A percentile compares a stretch with the other conserved stretches of the same genome.
Conservation (phyloP, 1,140 invertebrate species). For the Cotesia typhae region DNA sequence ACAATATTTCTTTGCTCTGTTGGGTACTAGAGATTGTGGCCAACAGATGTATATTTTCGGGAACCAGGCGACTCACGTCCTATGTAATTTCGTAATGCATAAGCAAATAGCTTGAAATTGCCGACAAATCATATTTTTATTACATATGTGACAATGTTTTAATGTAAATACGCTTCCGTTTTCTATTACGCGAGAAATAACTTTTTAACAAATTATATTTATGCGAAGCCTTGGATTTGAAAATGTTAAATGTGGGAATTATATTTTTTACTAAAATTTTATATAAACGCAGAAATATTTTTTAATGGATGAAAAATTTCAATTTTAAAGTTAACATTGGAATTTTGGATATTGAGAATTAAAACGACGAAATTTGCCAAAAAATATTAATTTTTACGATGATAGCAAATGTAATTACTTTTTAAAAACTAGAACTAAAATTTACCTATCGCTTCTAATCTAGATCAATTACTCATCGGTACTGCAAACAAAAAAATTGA, state of each 20-base stretch:
- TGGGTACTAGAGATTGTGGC: not conserved
- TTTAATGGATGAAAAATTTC: no score
- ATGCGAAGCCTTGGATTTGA: no score
- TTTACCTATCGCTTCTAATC: not conserved
- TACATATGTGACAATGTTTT: not conserved
- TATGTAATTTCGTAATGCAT: conserved; percentile 38
- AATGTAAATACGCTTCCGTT: not conserved
- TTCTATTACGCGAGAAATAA: no score
- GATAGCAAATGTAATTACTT: not conserved
- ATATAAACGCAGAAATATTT: no score
- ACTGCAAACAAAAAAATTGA: no score
- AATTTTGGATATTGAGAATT: no score
- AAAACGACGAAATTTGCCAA: no score
- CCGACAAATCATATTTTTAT: conserved; percentile 30
- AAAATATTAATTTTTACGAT: no score
- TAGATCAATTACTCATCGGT: not conserved
- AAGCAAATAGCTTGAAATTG: conserved; percentile 45
- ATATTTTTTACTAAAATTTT: no score
- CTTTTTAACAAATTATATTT: no score
- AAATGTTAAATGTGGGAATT: no score
- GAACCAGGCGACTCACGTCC: not conserved
- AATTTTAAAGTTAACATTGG: no score
- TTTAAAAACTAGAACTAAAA: not conserved
- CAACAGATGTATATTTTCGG: not conserved
- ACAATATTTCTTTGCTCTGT: not conserved